Percentiles rank a stretch among this genome's conserved stretches.
Conservation (phyloP, 2,797 vertebrate species). For the Notoglanidium macrostoma region DNA sequence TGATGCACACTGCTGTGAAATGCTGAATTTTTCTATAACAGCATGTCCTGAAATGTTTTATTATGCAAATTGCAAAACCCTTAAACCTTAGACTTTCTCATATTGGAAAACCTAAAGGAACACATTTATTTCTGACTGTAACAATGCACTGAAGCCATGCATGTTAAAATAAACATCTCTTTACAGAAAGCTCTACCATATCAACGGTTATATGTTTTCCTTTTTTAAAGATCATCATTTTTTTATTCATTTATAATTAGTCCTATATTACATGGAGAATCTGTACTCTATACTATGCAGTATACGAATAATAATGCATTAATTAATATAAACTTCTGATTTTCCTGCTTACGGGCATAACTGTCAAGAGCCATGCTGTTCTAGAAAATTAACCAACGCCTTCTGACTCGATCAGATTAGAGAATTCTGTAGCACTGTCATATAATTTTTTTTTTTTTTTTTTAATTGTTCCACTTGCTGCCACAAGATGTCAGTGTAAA, state of each 20-base stretch:
- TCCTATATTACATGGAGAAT: no score
- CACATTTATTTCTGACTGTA: background rate
- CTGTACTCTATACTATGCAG: background rate
- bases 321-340: background rate
- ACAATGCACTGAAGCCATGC: background rate
- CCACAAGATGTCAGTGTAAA: constrained; percentile 68
- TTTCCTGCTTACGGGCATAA: background rate
- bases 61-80: background rate
- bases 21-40: background rate
- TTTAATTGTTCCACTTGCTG: constrained; percentile 37
- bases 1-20: background rate
- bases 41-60: background rate
- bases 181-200: background rate
- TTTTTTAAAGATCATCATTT: no score
- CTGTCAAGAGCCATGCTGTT: background rate
- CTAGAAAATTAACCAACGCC: background rate
- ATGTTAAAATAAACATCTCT: background rate
- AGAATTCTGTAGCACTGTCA: background rate
- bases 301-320: background rate
- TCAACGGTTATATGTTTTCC: no score
- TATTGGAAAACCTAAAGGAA: background rate
- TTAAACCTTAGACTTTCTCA: background rate
- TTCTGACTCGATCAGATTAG: background rate
- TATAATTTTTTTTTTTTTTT: background rate
- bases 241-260: no score